phyloP scores from a whole-genome alignment of 2,113 vertebrate genomes.

The Nyctibius bracteatus region DNA sequence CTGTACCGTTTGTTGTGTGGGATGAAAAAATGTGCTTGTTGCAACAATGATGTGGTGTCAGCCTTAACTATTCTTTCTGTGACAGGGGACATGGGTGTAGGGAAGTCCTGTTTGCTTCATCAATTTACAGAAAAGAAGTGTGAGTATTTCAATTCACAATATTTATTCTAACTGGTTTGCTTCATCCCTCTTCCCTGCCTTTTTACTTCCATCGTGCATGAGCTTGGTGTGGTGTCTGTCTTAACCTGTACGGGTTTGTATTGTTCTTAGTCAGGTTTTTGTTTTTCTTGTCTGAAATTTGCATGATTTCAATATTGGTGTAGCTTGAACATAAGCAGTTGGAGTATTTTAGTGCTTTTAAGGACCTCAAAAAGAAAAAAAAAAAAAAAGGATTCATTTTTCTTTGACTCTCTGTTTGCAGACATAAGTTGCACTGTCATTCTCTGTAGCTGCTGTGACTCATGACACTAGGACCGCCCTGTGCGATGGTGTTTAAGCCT shows the following conservation, averaged over 20 bases:
- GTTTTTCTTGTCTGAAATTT: neutral
- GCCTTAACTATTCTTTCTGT: constrained; percentile 16
- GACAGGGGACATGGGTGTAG: constrained; percentile 96
- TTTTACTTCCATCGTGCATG: neutral
- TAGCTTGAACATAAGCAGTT: neutral
- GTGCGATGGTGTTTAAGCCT: neutral
- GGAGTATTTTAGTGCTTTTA: neutral
- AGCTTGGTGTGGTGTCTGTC: neutral
- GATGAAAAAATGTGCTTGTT: neutral
- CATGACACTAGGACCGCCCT: neutral
- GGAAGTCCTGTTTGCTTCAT: constrained; percentile 97
- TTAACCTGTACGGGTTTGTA: neutral
- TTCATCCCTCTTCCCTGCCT: neutral
- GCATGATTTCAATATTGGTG: neutral
- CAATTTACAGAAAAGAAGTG: constrained; percentile 99
- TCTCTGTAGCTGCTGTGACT: neutral
- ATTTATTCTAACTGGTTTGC: neutral
- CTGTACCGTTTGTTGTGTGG: neutral
- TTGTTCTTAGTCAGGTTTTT: neutral
- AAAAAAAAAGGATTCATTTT: neutral
- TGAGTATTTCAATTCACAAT: constrained; percentile 70
- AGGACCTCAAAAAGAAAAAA: neutral
- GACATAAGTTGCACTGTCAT: neutral
- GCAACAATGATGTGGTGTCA: neutral
- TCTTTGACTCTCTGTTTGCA: neutral